Base-by-base conservation (phyloP, 2,888 invertebrate species). In the Hypena proboscidalis region DNA sequence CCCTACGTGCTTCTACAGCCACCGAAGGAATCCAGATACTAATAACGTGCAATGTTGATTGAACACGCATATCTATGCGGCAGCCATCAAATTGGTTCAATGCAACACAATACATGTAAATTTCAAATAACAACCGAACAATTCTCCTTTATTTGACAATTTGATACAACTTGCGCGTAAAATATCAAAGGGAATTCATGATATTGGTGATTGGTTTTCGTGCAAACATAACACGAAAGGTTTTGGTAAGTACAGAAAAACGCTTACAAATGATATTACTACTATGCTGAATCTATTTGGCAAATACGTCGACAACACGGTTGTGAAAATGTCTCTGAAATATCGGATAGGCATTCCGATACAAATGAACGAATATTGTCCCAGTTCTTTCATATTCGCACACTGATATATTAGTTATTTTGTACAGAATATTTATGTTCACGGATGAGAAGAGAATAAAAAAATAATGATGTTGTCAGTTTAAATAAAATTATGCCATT, bases 101-200 rank as follows among this genome's bases (percentile, higher is more conserved):
- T n/a, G n/a, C n/a, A n/a, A n/a, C n/a, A 5, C 25, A 25, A n/a
- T 27, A 14, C 26, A 14, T 27, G 26, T 7, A 3, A n/a, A n/a
- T n/a, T n/a, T n/a, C n/a, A n/a, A n/a, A n/a, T n/a, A n/a, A n/a
- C n/a, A n/a, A n/a, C n/a, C n/a, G n/a, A n/a, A n/a, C n/a, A n/a
- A n/a, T n/a, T n/a, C n/a, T n/a, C n/a, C n/a, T n/a, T n/a, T n/a
- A n/a, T n/a, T n/a, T n/a, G n/a, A n/a, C n/a, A n/a, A n/a, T n/a
- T n/a, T n/a, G n/a, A n/a, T n/a, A n/a, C n/a, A n/a, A n/a, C n/a
- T n/a, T n/a, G n/a, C n/a, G n/a, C 19, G 35, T n/a, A n/a, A 48
- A 52, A 48, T 58, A 47, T 58, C n/a, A 62, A 58, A 47, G 37
- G 32, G 21, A n/a, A n/a, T n/a, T n/a, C n/a, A n/a, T n/a, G n/a